Base-by-base conservation (phyloP, 2,113 vertebrate genomes). In the Osmerus eperlanus region DNA sequence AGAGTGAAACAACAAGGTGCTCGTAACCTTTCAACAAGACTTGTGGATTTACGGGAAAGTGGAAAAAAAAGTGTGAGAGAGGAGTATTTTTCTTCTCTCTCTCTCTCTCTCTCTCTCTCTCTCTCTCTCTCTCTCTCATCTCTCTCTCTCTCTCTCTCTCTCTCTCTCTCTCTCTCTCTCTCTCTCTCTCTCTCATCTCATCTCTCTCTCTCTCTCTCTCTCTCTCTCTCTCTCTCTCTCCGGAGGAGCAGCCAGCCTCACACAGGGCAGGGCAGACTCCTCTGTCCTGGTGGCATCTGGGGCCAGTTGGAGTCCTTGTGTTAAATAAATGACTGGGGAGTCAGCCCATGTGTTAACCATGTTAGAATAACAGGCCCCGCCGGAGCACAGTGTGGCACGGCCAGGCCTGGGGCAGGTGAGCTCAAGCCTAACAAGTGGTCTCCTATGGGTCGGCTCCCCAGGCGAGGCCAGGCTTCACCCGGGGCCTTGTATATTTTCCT, bases 271-370 rank as follows among this genome's bases (percentile, higher is more conserved):
- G 36, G 36, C 36, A 41, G 36, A 41, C 36, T 59, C n/a, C 21
- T 89, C 85, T 85, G 88, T 91, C 83, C 83, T 82, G 3, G 73
- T 78, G 80, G 79, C 85, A 86, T 88, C 84, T 85, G 84, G 83
- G 82, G 75, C 70, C 70, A 77, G 19, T 73, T 84, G 89, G 93
- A 91, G 71, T 93, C 90, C 88, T 88, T 78, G 89, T 91, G 92
- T 93, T 93, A 95, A 95, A 95, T 92, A 92, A 94, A 88, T 91
- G 89, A 89, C 89, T 87, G 89, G 92, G 90, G 81, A 89, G 88
- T 93, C 91, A 80, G 91, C 84, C 90, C 95, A 97, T 96, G 91
- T 96, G 95, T 94, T 95, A 92, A 89, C 94, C 94, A 95, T 92
- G 93, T 96, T 96, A 94, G 70, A 91, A 94, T 92, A 96, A 96